phyloP scores from a whole-genome alignment of 2,113 vertebrate species.

The Heterochromis multidens region DNA sequence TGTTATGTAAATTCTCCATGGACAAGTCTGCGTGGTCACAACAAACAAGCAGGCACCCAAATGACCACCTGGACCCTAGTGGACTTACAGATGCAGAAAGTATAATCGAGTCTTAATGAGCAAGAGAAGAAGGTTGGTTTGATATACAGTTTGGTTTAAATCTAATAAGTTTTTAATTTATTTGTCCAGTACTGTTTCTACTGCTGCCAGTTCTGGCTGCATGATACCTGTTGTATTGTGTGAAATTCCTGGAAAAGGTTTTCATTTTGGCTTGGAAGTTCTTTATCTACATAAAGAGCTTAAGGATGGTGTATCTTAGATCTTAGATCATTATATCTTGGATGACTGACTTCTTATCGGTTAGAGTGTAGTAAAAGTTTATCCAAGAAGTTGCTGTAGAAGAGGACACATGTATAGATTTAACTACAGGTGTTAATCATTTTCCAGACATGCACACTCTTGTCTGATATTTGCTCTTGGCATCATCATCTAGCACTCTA shows the following conservation, averaged over 20 bases:
- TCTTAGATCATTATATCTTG: not conserved
- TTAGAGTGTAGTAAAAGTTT: not conserved
- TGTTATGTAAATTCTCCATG: not conserved
- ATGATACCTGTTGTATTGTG: not conserved
- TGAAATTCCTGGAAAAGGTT: not conserved
- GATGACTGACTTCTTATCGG: not conserved
- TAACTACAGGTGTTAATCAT: conserved; percentile 8
- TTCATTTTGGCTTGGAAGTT: not conserved
- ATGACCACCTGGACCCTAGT: not conserved
- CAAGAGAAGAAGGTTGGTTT: not conserved
- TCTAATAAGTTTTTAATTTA: not conserved
- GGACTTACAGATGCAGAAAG: not conserved
- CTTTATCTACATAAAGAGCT: not conserved
- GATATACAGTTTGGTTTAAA: not conserved
- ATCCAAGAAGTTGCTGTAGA: not conserved
- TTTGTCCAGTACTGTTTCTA: not conserved
- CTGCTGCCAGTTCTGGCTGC: rapidly evolving
- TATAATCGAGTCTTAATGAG: not conserved
- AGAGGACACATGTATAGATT: not conserved
- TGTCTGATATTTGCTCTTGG: not conserved
- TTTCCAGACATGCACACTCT: conserved; percentile 9
- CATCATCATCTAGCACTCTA: not conserved
- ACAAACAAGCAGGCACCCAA: too few species aligned
- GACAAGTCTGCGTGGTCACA: not conserved
- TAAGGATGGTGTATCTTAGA: not conserved